A percentile compares a stretch with the other conserved stretches of the same genome.
These are phyloP conservation scores for Hemicordylus capensis DNA, from an alignment of 2,113 vertebrate species.

Conservation along the genomic window DNA sequence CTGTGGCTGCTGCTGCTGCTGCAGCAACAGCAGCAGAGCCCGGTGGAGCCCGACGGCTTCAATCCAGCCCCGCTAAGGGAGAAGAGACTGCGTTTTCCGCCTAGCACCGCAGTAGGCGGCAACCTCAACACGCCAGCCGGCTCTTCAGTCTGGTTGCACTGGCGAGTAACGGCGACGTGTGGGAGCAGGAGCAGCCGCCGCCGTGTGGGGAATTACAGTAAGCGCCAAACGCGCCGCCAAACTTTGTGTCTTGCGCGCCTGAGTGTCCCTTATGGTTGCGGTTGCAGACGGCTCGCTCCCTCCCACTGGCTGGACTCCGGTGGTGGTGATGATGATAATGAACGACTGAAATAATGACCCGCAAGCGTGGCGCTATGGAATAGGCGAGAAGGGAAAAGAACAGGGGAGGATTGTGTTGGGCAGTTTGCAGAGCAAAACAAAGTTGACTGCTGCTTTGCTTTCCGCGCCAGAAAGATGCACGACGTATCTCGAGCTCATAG, in stretches of 20 bases:
- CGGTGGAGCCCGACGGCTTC: conserved; percentile 43
- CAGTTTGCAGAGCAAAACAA: too few species aligned
- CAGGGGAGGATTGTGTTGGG: background rate
- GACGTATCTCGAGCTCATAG: background rate
- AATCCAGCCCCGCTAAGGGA: conserved; percentile 29
- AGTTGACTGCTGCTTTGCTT: background rate
- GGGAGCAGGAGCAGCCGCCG: background rate
- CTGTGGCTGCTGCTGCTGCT: background rate
- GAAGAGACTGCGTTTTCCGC: background rate
- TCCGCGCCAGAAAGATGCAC: background rate
- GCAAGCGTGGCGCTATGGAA: background rate
- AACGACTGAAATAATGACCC: too few species aligned
- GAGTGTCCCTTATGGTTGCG: background rate
- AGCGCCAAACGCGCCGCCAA: background rate
- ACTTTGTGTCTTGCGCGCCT: background rate
- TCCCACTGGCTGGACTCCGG: background rate
- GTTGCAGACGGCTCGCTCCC: background rate
- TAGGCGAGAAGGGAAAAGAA: too few species aligned
- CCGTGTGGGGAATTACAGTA: background rate
- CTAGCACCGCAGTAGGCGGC: background rate
- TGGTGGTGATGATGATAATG: background rate
- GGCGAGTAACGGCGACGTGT: conserved; percentile 10
- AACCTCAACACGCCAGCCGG: background rate
- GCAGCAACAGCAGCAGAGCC: conserved; percentile 22
- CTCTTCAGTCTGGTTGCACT: conserved; percentile 1